Conservation (phyloP, 2,888 invertebrate genomes). For the Polydrusus tereticollis region DNA sequence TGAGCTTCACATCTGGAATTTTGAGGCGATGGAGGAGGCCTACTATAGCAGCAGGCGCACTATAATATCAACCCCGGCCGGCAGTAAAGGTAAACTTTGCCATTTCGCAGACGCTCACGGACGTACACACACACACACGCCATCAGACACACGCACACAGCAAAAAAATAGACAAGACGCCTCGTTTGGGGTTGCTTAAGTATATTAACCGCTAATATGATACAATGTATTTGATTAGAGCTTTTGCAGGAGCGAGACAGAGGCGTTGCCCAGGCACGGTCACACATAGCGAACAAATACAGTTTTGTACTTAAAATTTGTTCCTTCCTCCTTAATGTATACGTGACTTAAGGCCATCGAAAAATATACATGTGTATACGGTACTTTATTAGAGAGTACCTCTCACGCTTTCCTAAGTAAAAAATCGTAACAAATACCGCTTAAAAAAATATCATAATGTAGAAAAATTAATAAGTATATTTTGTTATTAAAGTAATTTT, state of each 20-base stretch:
- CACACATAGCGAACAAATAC: background rate
- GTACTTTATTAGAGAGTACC: constrained; percentile 18
- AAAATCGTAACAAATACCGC: constrained; percentile 7
- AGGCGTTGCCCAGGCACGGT: background rate
- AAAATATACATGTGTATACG: background rate
- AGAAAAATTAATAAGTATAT: constrained; percentile 10
- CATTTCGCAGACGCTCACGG: background rate
- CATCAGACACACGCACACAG: constrained; percentile 29
- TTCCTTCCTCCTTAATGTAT: background rate
- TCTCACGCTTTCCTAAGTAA: background rate
- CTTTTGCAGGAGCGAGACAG: background rate
- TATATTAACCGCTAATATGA: constrained; percentile 46
- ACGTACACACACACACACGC: background rate
- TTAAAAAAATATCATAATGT: constrained; percentile 9
- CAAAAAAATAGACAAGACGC: constrained; percentile 36
- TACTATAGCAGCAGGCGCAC: too few species aligned
- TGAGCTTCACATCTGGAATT: too few species aligned
- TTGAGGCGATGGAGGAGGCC: too few species aligned
- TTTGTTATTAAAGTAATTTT: background rate
- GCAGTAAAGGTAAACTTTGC: background rate
- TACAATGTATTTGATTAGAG: constrained; percentile 5
- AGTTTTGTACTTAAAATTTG: constrained; percentile 9
- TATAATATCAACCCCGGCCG: too few species aligned
- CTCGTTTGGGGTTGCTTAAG: constrained; percentile 42
- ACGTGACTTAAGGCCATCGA: background rate